Percentiles rank a stretch among this genome's conserved stretches.
phyloP scores from a whole-genome alignment of 2,113 vertebrate species.

The Symphodus melops region DNA sequence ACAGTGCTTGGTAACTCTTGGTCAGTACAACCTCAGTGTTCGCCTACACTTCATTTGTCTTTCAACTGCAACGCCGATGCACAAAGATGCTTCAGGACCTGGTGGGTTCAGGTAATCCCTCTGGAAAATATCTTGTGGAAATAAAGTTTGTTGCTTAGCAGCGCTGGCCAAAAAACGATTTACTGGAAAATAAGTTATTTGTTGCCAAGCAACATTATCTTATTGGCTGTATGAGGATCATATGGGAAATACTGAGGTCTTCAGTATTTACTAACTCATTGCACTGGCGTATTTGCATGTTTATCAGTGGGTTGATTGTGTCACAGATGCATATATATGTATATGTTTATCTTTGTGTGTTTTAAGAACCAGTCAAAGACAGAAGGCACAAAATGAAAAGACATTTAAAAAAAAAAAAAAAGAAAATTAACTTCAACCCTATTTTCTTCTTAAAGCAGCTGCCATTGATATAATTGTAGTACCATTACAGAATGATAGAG shows the following conservation, averaged over 20 bases:
- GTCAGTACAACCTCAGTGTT: no score
- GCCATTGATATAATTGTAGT: neutral
- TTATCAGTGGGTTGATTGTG: neutral
- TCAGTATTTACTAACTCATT: constrained; percentile 9
- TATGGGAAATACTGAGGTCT: neutral
- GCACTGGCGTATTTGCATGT: neutral
- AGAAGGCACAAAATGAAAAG: neutral
- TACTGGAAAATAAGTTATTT: constrained; percentile 35
- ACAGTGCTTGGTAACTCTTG: neutral
- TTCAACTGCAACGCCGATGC: neutral
- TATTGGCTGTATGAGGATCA: neutral
- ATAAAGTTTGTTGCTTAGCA: constrained; percentile 55
- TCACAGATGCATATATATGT: no score
- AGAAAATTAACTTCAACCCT: neutral
- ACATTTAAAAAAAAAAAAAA: no score
- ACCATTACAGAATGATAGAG: neutral
- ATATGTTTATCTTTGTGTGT: no score
- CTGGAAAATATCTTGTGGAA: constrained; percentile 14
- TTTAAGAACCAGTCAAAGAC: neutral
- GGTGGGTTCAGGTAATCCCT: constrained; percentile 20
- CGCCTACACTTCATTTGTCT: neutral
- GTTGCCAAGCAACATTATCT: constrained; percentile 46
- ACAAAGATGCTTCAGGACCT: neutral
- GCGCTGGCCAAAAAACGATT: constrained; percentile 12
- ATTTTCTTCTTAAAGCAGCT: neutral